These are phyloP conservation scores for Aphidius ervi DNA, from an alignment of 1,140 invertebrate genomes.

Conservation along the genomic window DNA sequence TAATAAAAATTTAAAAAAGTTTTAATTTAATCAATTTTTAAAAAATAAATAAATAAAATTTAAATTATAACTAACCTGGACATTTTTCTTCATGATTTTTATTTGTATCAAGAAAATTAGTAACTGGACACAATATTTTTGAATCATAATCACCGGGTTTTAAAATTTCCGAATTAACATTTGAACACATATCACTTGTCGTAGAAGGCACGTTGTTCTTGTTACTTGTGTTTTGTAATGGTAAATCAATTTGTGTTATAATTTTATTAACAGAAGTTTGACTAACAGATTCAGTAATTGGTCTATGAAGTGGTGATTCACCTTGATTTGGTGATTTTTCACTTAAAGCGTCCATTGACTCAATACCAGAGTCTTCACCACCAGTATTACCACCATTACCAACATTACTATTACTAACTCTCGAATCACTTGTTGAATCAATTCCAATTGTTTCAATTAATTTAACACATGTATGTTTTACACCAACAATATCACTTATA, in stretches of 20 bases:
- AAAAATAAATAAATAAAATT: too few relatives aligned
- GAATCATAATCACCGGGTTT: slow-evolving; percentile 39
- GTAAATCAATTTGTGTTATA: slow-evolving; percentile 15
- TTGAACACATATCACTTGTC: slow-evolving; percentile 53
- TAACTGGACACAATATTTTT: not conserved
- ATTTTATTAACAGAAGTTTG: slow-evolving; percentile 1
- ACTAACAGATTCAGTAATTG: slow-evolving; percentile 24
- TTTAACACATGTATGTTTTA: too few relatives aligned
- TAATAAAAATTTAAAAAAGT: too few relatives aligned
- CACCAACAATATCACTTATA: too few relatives aligned
- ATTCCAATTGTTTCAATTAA: slow-evolving; percentile 27
- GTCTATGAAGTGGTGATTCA: slow-evolving; percentile 56
- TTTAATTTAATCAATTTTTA: too few relatives aligned
- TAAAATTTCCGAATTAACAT: slow-evolving; percentile 40
- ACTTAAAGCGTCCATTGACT: slow-evolving; percentile 88
- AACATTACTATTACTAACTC: slow-evolving; percentile 35
- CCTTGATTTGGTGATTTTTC: slow-evolving; percentile 88
- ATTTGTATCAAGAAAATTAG: slow-evolving; percentile 37
- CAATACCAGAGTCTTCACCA: slow-evolving; percentile 87
- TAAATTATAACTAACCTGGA: too few relatives aligned
- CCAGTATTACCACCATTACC: slow-evolving; percentile 44
- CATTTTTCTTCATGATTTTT: slow-evolving; percentile 31
- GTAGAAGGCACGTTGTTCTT: slow-evolving; percentile 54
- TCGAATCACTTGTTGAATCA: too few relatives aligned
- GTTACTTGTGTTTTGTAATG: slow-evolving; percentile 32